phyloP scores from a whole-genome alignment of 2,888 invertebrate genomes.

The Drosophila paramelanica region DNA sequence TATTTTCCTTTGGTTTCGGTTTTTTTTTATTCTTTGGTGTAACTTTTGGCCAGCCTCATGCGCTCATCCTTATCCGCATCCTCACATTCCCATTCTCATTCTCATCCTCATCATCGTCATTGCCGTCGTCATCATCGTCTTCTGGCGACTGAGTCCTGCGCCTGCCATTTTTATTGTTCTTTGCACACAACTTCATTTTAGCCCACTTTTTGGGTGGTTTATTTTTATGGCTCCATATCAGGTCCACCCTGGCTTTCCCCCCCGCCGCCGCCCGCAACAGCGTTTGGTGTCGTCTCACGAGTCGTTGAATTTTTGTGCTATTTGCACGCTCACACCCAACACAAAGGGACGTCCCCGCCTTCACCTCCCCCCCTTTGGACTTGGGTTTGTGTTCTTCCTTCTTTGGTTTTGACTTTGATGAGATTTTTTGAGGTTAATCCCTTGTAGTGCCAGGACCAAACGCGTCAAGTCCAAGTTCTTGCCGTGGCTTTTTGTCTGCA shows the following conservation, averaged over 20 bases:
- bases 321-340: constrained; percentile 72
- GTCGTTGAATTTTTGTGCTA: constrained; percentile 72
- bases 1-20: constrained; percentile 47
- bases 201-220: constrained; percentile 80
- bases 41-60: constrained; percentile 63
- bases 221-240: constrained; percentile 77
- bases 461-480: constrained; percentile 78
- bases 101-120: constrained; percentile 5
- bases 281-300: constrained; percentile 54
- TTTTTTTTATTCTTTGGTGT: constrained; percentile 45
- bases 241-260: background rate
- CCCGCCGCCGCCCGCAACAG: background rate
- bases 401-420: constrained; percentile 80
- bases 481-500: constrained; percentile 70
- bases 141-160: constrained; percentile 28
- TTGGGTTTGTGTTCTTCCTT: constrained; percentile 22
- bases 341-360: constrained; percentile 21
- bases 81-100: constrained; percentile 8
- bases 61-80: constrained; percentile 4
- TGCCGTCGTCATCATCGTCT: background rate
- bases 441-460: constrained; percentile 78
- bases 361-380: constrained; percentile 7
- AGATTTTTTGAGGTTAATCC: constrained; percentile 82
- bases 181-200: constrained; percentile 78
- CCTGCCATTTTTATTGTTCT: constrained; percentile 79